phyloP scores from a whole-genome alignment of 2,888 invertebrate genomes.

The Dolomedes plantarius region DNA sequence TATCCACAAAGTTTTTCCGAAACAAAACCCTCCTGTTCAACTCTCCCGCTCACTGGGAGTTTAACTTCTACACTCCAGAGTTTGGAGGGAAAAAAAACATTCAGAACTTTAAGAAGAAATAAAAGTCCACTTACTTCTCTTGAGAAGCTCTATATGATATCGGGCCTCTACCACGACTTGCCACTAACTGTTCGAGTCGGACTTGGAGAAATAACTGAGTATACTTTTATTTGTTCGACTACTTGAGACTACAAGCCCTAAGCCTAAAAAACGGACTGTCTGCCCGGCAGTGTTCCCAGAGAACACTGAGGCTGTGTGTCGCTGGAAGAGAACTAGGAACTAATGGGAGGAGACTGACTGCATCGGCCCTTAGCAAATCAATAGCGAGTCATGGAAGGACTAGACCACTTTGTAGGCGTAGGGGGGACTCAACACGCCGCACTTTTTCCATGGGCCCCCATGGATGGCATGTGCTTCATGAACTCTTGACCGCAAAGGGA shows the following conservation, averaged over 20 bases:
- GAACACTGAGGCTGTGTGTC: conserved; percentile 54
- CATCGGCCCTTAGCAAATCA: conserved; percentile 62
- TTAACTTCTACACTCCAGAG: background rate
- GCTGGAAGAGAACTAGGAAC: conserved; percentile 66
- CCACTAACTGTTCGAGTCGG: conserved; percentile 24
- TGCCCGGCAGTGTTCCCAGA: conserved; percentile 59
- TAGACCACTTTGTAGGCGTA: conserved; percentile 49
- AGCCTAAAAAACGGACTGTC: conserved; percentile 59
- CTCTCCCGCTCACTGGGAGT: background rate
- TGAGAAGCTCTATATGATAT: conserved; percentile 29
- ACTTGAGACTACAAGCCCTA: conserved; percentile 66
- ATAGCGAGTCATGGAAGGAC: conserved; percentile 68
- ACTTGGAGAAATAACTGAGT: conserved; percentile 17
- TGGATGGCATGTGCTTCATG: conserved; percentile 9
- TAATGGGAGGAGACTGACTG: conserved; percentile 53
- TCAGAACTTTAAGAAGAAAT: background rate
- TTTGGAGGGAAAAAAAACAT: background rate
- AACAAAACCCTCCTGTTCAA: background rate
- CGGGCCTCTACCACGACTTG: conserved; percentile 26
- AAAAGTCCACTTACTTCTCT: conserved; percentile 30
- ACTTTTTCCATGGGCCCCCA: conserved; percentile 21
- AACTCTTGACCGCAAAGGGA: conserved; percentile 5
- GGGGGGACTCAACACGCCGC: conserved; percentile 30
- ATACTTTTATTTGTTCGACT: conserved; percentile 46
- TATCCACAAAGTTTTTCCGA: background rate